Base-by-base conservation (phyloP, 2,113 vertebrate genomes). In the Cacatua alba region DNA sequence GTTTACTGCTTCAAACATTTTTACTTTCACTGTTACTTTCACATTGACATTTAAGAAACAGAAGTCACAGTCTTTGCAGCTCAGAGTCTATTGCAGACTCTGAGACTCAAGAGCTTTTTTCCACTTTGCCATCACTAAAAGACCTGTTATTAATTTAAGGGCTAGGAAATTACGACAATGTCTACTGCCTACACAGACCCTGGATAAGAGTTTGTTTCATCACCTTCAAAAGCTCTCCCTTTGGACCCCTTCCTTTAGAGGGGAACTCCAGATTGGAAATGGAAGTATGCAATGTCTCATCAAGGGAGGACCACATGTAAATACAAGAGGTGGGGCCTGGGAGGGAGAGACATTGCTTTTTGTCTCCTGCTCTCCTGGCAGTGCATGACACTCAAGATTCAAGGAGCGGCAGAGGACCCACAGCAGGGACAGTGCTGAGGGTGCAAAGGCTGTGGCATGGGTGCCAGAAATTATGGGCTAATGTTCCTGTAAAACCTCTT, bases 11-110 rank as follows among this genome's bases (percentile, higher is more conserved):
- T 79, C 0, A 0, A 52, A 64, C 19, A 44, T 15, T 70, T 68
- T 76, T 55, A 26, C 84, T 94, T 94, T 92, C 62, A 89, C 29
- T 78, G 33, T 69, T 86, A 64, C 48, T 97, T 92, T 60, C 23
- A 48, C 43, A 62, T 51, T 75, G 76, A 25, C 11, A n/a, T 72
- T 69, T 79, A 48, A 84, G 29, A 82, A 89, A 74, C 20, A 69
- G 46, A 64, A 88, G 29, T 57, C 44, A 37, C 13, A 19, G 25
- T 52, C 53, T 71, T 82, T 53, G 69, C 48, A 84, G 26, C 0
- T 0, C 3, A 24, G 26, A 51, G 6, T n/a, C 28, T 10, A 15
- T 16, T 68, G 29, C n/a, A 86, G 44, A 52, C 24, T 26, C 65
- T n/a, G 67, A 87, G 84, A 46, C 9, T 60, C 33, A 46, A 78